Percentiles rank a stretch among this genome's conserved stretches.
Conservation (phyloP, 2,888 invertebrate species). For the Aricia artaxerxes region DNA sequence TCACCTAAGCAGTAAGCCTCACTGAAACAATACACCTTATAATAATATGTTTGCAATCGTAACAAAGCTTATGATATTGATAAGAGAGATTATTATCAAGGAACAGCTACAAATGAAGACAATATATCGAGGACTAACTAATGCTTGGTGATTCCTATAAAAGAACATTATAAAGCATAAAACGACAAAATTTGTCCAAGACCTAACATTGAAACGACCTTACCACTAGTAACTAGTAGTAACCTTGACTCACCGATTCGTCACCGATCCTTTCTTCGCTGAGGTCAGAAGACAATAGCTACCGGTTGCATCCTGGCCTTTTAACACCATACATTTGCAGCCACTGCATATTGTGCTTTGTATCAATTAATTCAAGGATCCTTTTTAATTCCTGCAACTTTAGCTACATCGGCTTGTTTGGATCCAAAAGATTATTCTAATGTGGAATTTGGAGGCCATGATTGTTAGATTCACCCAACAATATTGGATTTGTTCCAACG, state of each 20-base stretch:
- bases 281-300: conserved; percentile 70
- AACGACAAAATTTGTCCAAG: conserved; percentile 31
- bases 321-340: conserved; percentile 43
- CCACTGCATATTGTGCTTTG: conserved; percentile 42
- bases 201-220: conserved; percentile 34
- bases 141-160: conserved; percentile 29
- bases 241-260: conserved; percentile 70
- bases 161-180: neutral
- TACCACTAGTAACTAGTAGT: conserved; percentile 51
- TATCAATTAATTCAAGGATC: conserved; percentile 31
- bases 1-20: neutral
- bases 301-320: conserved; percentile 66
- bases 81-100: too few species aligned
- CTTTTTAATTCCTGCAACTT: conserved; percentile 33
- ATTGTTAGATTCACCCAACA: conserved; percentile 63
- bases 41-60: too few species aligned
- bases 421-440: conserved; percentile 58
- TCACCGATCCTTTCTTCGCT: conserved; percentile 71
- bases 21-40: too few species aligned
- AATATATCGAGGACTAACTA: too few species aligned
- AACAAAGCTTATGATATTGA: too few species aligned
- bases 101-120: too few species aligned
- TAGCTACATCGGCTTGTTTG: conserved; percentile 48
- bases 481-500: conserved; percentile 78
- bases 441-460: conserved; percentile 76